Evolutionary conservation across 2,888 invertebrate species (phyloP).

Genomic region (Kryphioiulus occultus): DNA sequence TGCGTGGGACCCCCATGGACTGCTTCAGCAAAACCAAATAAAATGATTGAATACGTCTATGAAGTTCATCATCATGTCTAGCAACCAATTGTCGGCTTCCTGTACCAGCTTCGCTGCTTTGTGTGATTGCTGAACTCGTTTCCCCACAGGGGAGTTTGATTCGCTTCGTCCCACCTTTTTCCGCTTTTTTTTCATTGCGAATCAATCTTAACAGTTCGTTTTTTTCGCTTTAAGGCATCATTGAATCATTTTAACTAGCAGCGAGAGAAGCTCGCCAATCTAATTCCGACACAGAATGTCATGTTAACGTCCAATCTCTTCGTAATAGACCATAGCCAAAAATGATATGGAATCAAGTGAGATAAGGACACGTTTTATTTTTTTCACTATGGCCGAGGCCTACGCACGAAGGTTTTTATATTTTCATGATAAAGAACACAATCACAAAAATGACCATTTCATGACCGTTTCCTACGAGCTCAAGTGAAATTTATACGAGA

Average conservation of each 20-base stretch:
- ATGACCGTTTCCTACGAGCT: constrained; percentile 24
- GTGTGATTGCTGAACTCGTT: not conserved
- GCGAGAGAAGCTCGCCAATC: constrained; percentile 32
- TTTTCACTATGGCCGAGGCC: not conserved
- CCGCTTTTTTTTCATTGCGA: not conserved
- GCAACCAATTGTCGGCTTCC: not conserved
- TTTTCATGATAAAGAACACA: constrained; percentile 40
- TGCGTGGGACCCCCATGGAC: too few relatives aligned
- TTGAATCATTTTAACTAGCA: constrained; percentile 33
- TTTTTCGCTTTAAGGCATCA: constrained; percentile 29
- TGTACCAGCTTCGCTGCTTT: not conserved
- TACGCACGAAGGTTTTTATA: not conserved
- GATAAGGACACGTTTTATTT: constrained; percentile 36
- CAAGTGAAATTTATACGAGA: constrained; percentile 14
- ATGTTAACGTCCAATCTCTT: constrained; percentile 33
- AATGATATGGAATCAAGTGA: constrained; percentile 28
- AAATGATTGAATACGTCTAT: not conserved
- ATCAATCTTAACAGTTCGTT: constrained; percentile 39
- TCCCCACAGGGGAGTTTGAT: not conserved
- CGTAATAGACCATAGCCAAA: constrained; percentile 38
- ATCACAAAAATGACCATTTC: constrained; percentile 40
- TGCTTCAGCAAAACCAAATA: not conserved
- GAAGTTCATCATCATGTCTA: not conserved
- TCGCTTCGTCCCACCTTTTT: not conserved
- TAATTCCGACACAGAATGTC: constrained; percentile 28